These are phyloP conservation scores for Plumapathes pennacea DNA, from an alignment of 92 coral and sea anemone genomes.

Conservation along the genomic window DNA sequence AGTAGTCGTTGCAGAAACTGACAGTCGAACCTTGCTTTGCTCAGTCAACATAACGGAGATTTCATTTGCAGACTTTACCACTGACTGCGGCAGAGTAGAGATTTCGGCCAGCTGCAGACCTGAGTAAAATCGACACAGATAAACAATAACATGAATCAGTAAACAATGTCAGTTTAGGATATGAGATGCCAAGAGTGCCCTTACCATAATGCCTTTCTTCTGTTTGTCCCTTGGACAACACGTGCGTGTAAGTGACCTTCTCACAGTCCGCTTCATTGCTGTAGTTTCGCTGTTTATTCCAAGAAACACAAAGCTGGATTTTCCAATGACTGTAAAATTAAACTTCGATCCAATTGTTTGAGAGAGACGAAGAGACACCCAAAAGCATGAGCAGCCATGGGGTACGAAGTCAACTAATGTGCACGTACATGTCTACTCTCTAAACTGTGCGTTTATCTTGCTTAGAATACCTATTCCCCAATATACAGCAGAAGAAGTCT, in stretches of 20 bases:
- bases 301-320: background rate
- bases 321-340: background rate
- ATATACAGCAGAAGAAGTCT: no score
- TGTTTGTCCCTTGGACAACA: constrained; percentile 81
- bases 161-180: background rate
- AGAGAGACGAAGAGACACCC: no score
- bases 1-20: no score
- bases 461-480: no score
- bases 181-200: background rate
- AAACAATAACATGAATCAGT: background rate
- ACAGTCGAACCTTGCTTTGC: constrained; percentile 60
- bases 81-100: constrained; percentile 78
- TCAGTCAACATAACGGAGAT: constrained; percentile 63
- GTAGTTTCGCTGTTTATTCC: constrained; percentile 62
- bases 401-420: no score
- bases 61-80: constrained; percentile 69
- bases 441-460: no score
- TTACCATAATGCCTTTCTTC: constrained; percentile 92
- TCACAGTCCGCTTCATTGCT: constrained; percentile 85
- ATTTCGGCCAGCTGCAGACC: constrained; percentile 89
- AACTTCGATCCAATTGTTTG: background rate
- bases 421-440: no score
- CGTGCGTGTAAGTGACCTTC: constrained; percentile 89
- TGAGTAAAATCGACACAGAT: background rate
- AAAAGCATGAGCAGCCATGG: no score